Conservation (phyloP, 2,888 invertebrate species). For the Lucinisca nassula region DNA sequence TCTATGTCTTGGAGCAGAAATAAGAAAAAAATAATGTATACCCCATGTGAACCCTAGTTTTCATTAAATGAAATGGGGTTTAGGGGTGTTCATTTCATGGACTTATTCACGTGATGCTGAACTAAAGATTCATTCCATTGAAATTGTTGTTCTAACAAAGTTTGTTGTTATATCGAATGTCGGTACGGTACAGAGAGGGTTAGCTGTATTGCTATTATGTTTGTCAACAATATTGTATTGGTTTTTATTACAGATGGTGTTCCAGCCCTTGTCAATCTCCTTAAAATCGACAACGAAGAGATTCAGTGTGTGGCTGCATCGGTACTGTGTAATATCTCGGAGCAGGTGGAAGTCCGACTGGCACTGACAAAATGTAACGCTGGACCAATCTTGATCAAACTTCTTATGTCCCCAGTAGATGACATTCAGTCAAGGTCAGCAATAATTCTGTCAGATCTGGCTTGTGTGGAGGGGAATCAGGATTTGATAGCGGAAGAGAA, state of each 20-base stretch:
- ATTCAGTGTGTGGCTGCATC: conserved; percentile 86
- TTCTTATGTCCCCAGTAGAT: conserved; percentile 84
- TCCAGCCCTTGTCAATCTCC: conserved; percentile 83
- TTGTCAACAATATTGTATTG: background rate
- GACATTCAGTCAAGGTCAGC: conserved; percentile 87
- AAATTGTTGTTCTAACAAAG: too few relatives aligned
- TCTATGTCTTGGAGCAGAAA: too few relatives aligned
- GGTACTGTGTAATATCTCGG: conserved; percentile 87
- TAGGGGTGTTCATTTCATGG: too few relatives aligned
- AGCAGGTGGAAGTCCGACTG: conserved; percentile 82
- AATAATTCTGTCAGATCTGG: conserved; percentile 87
- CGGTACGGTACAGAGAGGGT: too few relatives aligned
- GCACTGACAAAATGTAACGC: conserved; percentile 84
- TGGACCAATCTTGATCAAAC: conserved; percentile 84
- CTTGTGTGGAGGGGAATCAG: conserved; percentile 85
- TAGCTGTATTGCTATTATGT: too few relatives aligned
- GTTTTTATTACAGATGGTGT: conserved; percentile 80
- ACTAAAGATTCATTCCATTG: too few relatives aligned
- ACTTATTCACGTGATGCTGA: too few relatives aligned
- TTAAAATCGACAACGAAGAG: conserved; percentile 83
- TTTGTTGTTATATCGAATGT: too few relatives aligned
- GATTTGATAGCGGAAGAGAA: conserved; percentile 82
- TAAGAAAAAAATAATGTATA: too few relatives aligned
- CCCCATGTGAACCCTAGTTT: too few relatives aligned
- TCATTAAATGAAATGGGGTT: too few relatives aligned